phyloP scores from a whole-genome alignment of 2,797 vertebrate species.

The Morelia viridis region DNA sequence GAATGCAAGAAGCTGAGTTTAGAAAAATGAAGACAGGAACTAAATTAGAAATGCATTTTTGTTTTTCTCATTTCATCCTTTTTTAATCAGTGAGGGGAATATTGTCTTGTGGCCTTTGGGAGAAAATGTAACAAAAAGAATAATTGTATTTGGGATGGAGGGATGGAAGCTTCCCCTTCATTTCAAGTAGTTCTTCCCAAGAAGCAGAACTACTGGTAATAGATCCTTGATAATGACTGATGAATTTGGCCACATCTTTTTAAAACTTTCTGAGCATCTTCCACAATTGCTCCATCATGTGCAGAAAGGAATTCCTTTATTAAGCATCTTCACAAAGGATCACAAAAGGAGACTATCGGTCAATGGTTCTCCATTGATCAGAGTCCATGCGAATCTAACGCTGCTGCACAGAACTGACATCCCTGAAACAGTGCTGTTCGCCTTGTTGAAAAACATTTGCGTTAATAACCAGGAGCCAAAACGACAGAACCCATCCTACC shows the following conservation, averaged over 20 bases:
- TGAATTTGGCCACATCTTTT: neutral
- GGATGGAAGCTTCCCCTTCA: neutral
- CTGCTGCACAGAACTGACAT: neutral
- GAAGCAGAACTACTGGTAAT: neutral
- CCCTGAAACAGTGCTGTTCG: conserved; percentile 20
- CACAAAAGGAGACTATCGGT: neutral
- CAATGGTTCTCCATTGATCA: conserved; percentile 34
- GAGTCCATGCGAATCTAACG: neutral
- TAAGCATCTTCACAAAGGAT: conserved; percentile 12
- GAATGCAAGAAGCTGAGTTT: neutral
- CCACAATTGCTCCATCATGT: neutral
- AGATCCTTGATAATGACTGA: neutral
- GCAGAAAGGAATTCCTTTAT: conserved; percentile 25
- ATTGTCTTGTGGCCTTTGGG: neutral
- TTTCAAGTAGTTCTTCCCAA: neutral
- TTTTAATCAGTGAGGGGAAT: neutral
- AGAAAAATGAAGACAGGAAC: neutral
- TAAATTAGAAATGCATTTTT: neutral
- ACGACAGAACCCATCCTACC: conserved; percentile 44
- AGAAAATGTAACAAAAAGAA: neutral
- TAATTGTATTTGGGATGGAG: neutral
- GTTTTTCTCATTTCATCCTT: neutral
- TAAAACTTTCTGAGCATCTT: conserved; percentile 31
- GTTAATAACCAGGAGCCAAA: neutral
- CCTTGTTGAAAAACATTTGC: conserved; percentile 2